Evolutionary conservation across 2,797 vertebrate species (phyloP), one percentile per base, ranked within the genome.

Genomic region (Ctenochaetus hawaiiensis): DNA sequence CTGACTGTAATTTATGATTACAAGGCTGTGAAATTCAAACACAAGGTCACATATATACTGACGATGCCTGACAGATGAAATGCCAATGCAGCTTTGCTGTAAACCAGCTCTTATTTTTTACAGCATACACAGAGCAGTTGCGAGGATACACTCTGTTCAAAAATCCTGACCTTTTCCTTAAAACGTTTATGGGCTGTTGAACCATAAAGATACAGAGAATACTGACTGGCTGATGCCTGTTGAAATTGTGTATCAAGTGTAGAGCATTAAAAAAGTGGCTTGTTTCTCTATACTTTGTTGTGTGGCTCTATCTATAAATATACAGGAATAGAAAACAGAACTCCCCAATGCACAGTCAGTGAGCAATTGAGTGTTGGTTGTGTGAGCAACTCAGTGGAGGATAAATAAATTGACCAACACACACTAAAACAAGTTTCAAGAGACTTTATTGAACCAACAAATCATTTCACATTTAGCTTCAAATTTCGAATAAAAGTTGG

Each of bases 1-100:
- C 16, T 0, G 5, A 8, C 14, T 58, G 16, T 62, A 49, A 78
- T 62, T 53, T 73, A 45, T 62, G 64, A 73, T 60, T 53, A 60
- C 41, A 57, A 30, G 20, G 11, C 71, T 69, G 54, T 68, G 48
- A 64, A 69, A 54, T 54, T 61, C 44, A 26, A 82, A 77, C 54
- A 59, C 72, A 18, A 74, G 76, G 75, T 81, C 76, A 81, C 34
- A 53, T 22, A 61, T 47, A 37, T 23, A n/a, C 45, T 47, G 39
- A 22, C 54, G 14, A 10, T 30, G 34, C 14, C 67, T 72, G 63
- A 56, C 48, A 37, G 51, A 61, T 34, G 30, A 52, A 52, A 8
- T 23, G 37, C 41, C 41, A 20, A 0, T 37, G 43, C 30, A 64
- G 61, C 70, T 59, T 17, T 34, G 43, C 67, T 66, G 56, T 73